Evolutionary conservation across 2,888 invertebrate species (phyloP).

Genomic region (Amorpha juglandis): DNA sequence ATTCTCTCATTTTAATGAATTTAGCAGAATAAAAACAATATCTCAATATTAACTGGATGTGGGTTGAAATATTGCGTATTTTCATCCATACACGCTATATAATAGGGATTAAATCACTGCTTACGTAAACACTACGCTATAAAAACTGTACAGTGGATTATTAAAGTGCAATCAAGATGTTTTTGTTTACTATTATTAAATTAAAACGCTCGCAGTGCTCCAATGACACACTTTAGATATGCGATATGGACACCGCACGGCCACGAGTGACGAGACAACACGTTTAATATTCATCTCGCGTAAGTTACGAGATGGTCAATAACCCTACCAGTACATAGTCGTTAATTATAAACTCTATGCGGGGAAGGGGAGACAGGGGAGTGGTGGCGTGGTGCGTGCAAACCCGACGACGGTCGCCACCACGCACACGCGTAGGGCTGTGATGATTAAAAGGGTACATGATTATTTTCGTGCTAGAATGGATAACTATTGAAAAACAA

Average conservation of each 20-base stretch:
- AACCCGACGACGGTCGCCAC: constrained; percentile 13
- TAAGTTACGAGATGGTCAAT: constrained; percentile 19
- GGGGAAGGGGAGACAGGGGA: neutral
- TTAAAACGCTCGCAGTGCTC: neutral
- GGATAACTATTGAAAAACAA: no score
- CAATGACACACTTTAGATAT: constrained; percentile 11
- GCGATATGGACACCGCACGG: neutral
- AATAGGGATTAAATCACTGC: no score
- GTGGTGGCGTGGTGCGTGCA: neutral
- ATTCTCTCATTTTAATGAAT: no score
- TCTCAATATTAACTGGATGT: no score
- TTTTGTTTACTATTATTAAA: constrained; percentile 7
- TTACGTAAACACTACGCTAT: neutral
- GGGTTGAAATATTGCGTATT: no score
- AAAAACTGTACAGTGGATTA: no score
- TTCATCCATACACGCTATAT: no score
- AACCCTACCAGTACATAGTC: constrained; percentile 18
- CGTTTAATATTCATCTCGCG: constrained; percentile 20
- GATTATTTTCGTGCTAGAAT: no score
- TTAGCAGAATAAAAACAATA: no score
- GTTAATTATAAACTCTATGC: constrained; percentile 21
- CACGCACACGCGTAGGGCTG: neutral
- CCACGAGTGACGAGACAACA: neutral
- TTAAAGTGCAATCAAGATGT: neutral
- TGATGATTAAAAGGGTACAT: no score